phyloP scores from a whole-genome alignment of 2,888 invertebrate genomes.

The Graphium colonna region DNA sequence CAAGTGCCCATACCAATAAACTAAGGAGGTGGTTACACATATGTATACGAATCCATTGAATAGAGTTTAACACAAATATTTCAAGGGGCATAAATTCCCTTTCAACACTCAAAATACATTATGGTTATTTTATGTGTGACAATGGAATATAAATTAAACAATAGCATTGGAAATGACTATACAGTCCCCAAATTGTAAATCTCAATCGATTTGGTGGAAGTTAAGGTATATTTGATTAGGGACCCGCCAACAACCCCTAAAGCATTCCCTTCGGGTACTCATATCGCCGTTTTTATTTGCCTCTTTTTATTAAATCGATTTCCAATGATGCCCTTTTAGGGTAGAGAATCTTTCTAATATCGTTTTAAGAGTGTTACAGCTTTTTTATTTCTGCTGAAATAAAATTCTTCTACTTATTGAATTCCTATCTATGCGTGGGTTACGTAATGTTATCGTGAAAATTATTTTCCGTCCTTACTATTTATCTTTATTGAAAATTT shows the following conservation, averaged over 20 bases:
- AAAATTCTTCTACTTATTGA: slow-evolving; percentile 20
- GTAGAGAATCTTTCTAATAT: slow-evolving; percentile 42
- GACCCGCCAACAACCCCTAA: slow-evolving; percentile 40
- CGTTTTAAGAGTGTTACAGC: slow-evolving; percentile 40
- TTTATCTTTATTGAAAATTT: no score
- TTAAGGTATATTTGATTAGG: slow-evolving; percentile 73
- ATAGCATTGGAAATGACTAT: slow-evolving; percentile 12
- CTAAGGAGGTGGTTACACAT: no score
- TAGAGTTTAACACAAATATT: not conserved
- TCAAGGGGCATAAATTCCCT: not conserved
- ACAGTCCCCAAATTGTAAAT: slow-evolving; percentile 44
- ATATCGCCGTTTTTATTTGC: slow-evolving; percentile 62
- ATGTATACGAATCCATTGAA: slow-evolving; percentile 23
- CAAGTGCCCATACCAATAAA: slow-evolving; percentile 20
- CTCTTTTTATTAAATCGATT: slow-evolving; percentile 62
- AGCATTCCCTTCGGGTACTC: slow-evolving; percentile 44
- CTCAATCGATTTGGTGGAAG: slow-evolving; percentile 44
- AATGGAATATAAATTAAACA: slow-evolving; percentile 21
- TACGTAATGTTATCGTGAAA: not conserved
- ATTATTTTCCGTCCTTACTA: no score
- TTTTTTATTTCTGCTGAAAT: slow-evolving; percentile 27
- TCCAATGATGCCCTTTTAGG: slow-evolving; percentile 53
- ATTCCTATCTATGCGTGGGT: not conserved
- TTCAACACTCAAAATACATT: not conserved
- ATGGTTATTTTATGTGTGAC: slow-evolving; percentile 30